Evolutionary conservation across 2,113 vertebrate genomes (phyloP).

Genomic region (Limanda limanda): DNA sequence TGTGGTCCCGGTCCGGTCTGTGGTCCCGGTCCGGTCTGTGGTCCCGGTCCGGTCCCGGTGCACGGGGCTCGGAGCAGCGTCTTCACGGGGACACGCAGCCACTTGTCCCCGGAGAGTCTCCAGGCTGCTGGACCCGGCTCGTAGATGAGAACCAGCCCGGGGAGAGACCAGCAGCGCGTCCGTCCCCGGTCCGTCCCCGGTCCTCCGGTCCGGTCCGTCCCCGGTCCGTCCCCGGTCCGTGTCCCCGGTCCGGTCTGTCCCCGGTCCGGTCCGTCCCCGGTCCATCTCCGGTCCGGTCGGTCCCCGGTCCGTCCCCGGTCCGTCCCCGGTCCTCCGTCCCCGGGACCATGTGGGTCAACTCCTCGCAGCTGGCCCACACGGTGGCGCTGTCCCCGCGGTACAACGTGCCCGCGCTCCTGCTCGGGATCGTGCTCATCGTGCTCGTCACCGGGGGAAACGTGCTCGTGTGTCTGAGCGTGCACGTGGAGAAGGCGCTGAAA

Average conservation of each 20-base stretch:
- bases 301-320: constrained; percentile 37
- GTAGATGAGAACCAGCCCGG: constrained; percentile 56
- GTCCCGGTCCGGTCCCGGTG: no score
- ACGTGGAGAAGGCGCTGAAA: constrained; percentile 90
- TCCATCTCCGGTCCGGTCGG: no score
- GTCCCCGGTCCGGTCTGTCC: no score
- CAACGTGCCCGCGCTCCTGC: constrained; percentile 84
- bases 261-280: constrained; percentile 34
- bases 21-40: no score
- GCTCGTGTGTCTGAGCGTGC: constrained; percentile 92
- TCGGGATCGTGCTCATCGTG: constrained; percentile 88
- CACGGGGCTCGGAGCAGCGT: neutral
- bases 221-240: constrained; percentile 31
- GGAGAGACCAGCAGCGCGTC: constrained; percentile 28
- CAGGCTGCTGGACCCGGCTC: constrained; percentile 11
- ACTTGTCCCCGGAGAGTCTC: neutral
- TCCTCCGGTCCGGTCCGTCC: no score
- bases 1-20: no score
- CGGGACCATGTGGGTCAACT: constrained; percentile 70
- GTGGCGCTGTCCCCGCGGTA: constrained; percentile 32
- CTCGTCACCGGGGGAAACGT: constrained; percentile 88
- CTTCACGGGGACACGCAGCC: no score
- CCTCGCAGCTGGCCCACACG: constrained; percentile 57
- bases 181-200: constrained; percentile 30
- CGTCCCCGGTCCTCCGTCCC: constrained; percentile 29